Evolutionary conservation across 2,888 invertebrate genomes (phyloP), one percentile per base, ranked within the genome.

Genomic region (Myathropa florea): DNA sequence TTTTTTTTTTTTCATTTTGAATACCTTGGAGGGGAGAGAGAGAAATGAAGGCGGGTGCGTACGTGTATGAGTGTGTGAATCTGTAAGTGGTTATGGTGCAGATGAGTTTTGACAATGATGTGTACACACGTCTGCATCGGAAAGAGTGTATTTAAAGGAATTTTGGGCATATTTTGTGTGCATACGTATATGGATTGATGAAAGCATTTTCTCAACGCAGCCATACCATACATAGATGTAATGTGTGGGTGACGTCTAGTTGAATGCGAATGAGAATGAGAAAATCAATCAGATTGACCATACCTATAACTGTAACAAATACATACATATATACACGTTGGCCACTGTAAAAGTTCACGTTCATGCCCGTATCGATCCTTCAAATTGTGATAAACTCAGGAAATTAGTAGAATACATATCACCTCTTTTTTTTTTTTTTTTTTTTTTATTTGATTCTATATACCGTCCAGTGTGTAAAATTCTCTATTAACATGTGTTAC

Each of bases 321-420:
- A 67, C 61, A 80, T 84, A 21, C 46, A 1, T 18, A 46, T 46
- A 77, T 73, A 77, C 77, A 81, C 77, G 73, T 78, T 86, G 82
- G 85, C 85, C 82, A 86, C 82, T 86, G 82, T 86, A 82, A 86
- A 86, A 86, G 85, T 86, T 86, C 73, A 71, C 39, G 72, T 85
- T 81, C 36, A 67, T 71, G 80, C 73, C 68, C 80, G 67, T 67
- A 73, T 55, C 65, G 59, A 67, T 68, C 60, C 14, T 57, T 61
- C 6, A 68, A 55, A 39, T 55, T 53, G 21, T 57, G 33, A 33
- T 21, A 24, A 70, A 33, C 10, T 21, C 24, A 28, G 24, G 63
- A 64, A 39, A 21, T 46, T 26, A 24, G 10, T 28, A 21, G 14
- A 23, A 63, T 39, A 61, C 9, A 63, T 46, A 30, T 67, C 30